Evolutionary conservation across 2,797 vertebrate species (phyloP), one percentile per base, ranked within the genome.

Genomic region (Monodelphis domestica): DNA sequence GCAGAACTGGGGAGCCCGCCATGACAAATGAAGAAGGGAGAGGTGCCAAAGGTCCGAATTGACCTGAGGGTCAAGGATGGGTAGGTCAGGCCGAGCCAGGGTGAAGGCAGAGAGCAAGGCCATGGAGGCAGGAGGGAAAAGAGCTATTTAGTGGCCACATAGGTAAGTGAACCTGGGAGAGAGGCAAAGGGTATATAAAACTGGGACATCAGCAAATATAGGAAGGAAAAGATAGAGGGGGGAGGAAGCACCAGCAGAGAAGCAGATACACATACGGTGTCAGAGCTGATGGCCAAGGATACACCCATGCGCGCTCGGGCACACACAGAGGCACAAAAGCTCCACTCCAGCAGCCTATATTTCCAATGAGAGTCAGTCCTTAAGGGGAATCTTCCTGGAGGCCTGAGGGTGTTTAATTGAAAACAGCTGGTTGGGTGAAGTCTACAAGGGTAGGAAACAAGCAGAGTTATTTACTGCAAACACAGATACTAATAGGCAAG

Each of bases 1-100:
- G 24, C 70, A 84, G 70, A 84, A 45, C 38, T 50, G 70, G 70
- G 70, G 38, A 45, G 50, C 94, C 96, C 93, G 96, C 95, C 94
- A 53, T 78, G 92, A 92, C 55, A 91, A 88, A 78, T 93, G 52
- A 45, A 1, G 55, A 12, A 53, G 30, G n/a, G 89, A 45, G 91
- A 54, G 38, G 88, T 30, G 14, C 30, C 87, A 2, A 45, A 87
- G 2, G 45, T 88, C 59, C 70, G 24, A 33, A n/a, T 50, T 14
- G 0, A 87, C 59, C 70, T 26, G 88, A 54, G 53, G 50, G 45
- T 89, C 50, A n/a, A 87, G 24, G 54, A 78, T 59, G 52, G 53
- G 45, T 2, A 70, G 89, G 57, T 53, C 45, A 54, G 84, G 33
- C 0, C 30, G 92, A 28, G 30, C 0, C 53, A n/a, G 70, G 53